A percentile compares a stretch with the other conserved stretches of the same genome.
These are phyloP conservation scores for Mus pahari DNA, from an alignment of 2,113 vertebrate species.

Conservation along the genomic window DNA sequence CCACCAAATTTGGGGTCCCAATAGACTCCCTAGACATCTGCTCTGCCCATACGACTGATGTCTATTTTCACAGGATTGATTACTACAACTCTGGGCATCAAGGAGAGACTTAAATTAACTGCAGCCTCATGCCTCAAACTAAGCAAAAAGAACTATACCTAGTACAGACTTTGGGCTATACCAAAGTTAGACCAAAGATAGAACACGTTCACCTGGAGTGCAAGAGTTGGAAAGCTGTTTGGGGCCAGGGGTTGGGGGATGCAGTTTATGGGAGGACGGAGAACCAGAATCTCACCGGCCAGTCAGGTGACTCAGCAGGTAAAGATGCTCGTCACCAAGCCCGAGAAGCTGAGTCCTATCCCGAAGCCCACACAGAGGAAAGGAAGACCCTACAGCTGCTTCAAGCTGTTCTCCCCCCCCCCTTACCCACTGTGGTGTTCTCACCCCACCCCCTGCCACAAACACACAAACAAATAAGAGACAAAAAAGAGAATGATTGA, in stretches of 20 bases:
- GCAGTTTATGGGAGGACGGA: neutral
- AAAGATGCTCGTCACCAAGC: neutral
- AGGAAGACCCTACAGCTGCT: neutral
- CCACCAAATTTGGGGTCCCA: neutral
- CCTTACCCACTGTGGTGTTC: neutral
- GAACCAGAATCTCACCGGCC: neutral
- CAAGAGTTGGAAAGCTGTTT: neutral
- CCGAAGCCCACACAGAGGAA: neutral
- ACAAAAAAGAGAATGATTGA: neutral
- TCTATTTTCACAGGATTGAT: constrained; percentile 24
- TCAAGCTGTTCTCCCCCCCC: no score
- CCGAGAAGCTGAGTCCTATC: neutral
- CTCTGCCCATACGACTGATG: constrained; percentile 1
- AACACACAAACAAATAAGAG: neutral
- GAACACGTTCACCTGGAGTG: neutral
- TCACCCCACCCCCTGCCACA: neutral
- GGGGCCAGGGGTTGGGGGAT: neutral
- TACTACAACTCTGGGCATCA: constrained; percentile 24
- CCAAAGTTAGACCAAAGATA: no score
- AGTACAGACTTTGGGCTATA: neutral
- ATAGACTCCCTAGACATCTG: neutral
- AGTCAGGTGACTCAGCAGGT: neutral
- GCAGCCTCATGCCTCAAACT: neutral
- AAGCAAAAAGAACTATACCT: neutral
- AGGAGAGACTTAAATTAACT: constrained; percentile 38